These are phyloP conservation scores for Hirudinaria manillensis DNA, from an alignment of 2,888 invertebrate species.

Conservation along the genomic window DNA sequence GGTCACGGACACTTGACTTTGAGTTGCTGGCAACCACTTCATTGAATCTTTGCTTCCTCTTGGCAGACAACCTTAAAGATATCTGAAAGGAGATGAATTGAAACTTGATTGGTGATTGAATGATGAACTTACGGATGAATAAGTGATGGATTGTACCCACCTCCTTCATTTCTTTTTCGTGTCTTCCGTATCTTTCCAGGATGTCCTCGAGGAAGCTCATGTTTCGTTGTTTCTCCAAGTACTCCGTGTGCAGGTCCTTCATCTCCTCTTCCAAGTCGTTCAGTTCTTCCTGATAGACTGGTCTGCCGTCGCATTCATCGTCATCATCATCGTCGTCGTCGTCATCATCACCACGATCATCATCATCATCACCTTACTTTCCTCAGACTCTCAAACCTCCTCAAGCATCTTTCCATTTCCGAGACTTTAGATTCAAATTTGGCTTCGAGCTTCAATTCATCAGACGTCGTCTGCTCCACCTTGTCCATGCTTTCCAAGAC, in stretches of 20 bases:
- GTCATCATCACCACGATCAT: too few species aligned
- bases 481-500: slow-evolving; percentile 64
- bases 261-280: slow-evolving; percentile 79
- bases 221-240: slow-evolving; percentile 79
- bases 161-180: slow-evolving; percentile 71
- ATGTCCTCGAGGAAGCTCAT: slow-evolving; percentile 80
- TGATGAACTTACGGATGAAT: too few species aligned
- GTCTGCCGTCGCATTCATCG: slow-evolving; percentile 58
- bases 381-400: slow-evolving; percentile 82
- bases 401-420: slow-evolving; percentile 85
- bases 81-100: too few species aligned
- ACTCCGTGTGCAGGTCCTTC: slow-evolving; percentile 75
- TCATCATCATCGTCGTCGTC: too few species aligned
- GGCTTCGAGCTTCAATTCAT: slow-evolving; percentile 78
- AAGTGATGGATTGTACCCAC: slow-evolving; percentile 49
- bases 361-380: slow-evolving; percentile 69
- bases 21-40: too few species aligned
- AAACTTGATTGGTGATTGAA: too few species aligned
- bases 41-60: too few species aligned
- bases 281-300: slow-evolving; percentile 93
- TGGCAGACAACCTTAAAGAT: too few species aligned
- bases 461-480: slow-evolving; percentile 77
- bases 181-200: slow-evolving; percentile 71
- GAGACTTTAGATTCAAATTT: slow-evolving; percentile 83
- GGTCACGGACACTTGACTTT: too few species aligned